Percentiles rank a stretch among this genome's conserved stretches.
These are phyloP conservation scores for Anastrepha obliqua DNA, from an alignment of 1,140 invertebrate species.

Conservation along the genomic window DNA sequence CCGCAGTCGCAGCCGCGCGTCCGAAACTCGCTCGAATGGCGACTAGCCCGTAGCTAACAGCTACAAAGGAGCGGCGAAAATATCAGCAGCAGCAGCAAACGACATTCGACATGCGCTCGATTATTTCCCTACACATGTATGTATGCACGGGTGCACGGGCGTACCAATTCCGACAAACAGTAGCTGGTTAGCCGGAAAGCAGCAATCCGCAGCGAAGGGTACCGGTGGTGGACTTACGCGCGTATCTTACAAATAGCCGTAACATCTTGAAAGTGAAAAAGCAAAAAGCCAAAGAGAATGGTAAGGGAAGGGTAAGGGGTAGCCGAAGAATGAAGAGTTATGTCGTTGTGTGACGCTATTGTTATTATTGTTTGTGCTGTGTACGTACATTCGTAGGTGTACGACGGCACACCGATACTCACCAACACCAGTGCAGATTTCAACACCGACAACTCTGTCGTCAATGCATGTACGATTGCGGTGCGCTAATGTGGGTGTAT, in stretches of 20 bases:
- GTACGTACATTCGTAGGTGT: constrained; percentile 34
- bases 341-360: background rate
- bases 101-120: constrained; percentile 41
- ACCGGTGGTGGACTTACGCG: background rate
- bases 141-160: background rate
- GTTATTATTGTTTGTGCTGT: constrained; percentile 11
- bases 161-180: background rate
- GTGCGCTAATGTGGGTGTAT: background rate
- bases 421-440: background rate
- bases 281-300: background rate
- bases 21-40: constrained; percentile 61
- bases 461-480: background rate
- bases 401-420: background rate
- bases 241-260: constrained; percentile 29
- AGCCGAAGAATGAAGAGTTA: constrained; percentile 22
- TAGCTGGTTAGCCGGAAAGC: constrained; percentile 2
- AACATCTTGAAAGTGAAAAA: constrained; percentile 40
- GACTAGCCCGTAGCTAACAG: constrained; percentile 55
- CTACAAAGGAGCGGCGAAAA: too few species aligned
- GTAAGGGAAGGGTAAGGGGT: background rate
- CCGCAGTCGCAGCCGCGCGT: constrained; percentile 69
- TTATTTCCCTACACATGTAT: constrained; percentile 17
- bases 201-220: background rate
- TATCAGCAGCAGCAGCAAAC: constrained; percentile 40
- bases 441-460: background rate